Evolutionary conservation across 1,140 invertebrate genomes (phyloP).

Genomic region (Cataglyphis hispanica): DNA sequence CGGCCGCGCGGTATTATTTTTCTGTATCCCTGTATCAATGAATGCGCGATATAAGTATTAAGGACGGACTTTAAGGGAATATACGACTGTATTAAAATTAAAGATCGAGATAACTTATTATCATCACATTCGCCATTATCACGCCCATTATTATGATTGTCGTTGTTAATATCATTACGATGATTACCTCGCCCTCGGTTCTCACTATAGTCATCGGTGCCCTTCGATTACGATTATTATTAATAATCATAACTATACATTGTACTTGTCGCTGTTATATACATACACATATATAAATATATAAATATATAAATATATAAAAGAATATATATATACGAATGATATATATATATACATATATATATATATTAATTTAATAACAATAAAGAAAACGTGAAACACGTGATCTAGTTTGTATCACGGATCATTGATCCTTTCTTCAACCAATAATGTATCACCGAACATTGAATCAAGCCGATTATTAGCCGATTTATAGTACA

Average conservation of each 20-base stretch:
- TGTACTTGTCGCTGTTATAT: conserved; percentile 85
- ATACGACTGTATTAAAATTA: conserved; percentile 59
- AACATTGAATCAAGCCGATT: conserved; percentile 19
- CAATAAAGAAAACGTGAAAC: conserved; percentile 83
- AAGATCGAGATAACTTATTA: conserved; percentile 74
- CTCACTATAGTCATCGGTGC: conserved; percentile 79
- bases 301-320: conserved; percentile 71
- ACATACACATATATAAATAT: conserved; percentile 81
- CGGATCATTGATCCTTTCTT: conserved; percentile 69
- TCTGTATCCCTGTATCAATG: conserved; percentile 86
- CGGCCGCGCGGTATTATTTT: conserved; percentile 84
- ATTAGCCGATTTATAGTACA: not conserved
- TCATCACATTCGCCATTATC: conserved; percentile 70
- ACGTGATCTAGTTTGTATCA: conserved; percentile 48
- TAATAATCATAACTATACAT: conserved; percentile 84
- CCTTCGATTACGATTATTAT: conserved; percentile 84
- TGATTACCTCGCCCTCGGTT: conserved; percentile 78
- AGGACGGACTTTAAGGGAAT: conserved; percentile 54
- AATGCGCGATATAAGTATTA: conserved; percentile 77
- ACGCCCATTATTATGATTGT: conserved; percentile 46
- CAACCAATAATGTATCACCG: conserved; percentile 16
- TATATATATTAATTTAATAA: conserved; percentile 85
- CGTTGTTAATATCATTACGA: conserved; percentile 41
- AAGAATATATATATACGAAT: conserved; percentile 63
- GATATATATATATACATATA: conserved; percentile 78